Percentiles rank a stretch among this genome's conserved stretches.
Conservation (phyloP, 1,140 invertebrate genomes). For the Hydropsyche tenuis region DNA sequence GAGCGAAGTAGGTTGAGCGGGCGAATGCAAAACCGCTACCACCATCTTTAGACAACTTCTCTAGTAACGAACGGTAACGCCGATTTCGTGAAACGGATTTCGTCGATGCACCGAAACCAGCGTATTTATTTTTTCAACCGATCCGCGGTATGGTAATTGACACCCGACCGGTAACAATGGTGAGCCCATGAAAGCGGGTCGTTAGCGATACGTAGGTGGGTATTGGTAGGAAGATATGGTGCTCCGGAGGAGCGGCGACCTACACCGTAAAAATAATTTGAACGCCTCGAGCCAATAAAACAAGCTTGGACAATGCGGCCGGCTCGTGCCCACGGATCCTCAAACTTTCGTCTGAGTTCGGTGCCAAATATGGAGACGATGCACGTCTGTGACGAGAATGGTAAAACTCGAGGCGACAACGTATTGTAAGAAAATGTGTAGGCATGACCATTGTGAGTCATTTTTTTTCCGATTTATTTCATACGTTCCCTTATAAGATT, state of each 20-base stretch:
- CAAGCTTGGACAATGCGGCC: conserved; percentile 33
- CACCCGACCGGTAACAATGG: conserved; percentile 29
- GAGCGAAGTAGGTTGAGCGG: background rate
- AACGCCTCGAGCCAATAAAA: conserved; percentile 38
- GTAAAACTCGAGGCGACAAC: background rate
- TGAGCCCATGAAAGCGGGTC: conserved; percentile 14
- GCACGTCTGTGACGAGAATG: too few relatives aligned
- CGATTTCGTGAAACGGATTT: background rate
- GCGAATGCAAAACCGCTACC: background rate
- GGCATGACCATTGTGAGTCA: background rate
- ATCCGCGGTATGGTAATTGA: conserved; percentile 24
- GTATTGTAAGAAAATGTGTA: background rate
- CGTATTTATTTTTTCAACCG: background rate
- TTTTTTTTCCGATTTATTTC: background rate
- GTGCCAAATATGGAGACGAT: background rate
- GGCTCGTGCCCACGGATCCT: conserved; percentile 9
- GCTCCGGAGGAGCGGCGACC: conserved; percentile 33
- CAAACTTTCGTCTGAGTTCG: background rate
- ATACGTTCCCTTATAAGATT: too few relatives aligned
- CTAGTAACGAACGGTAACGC: conserved; percentile 9
- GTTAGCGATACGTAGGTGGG: conserved; percentile 39
- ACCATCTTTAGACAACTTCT: background rate
- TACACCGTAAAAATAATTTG: conserved; percentile 41
- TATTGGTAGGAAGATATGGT: conserved; percentile 30
- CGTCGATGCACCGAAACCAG: conserved; percentile 6